Base-by-base conservation (phyloP, 2,113 vertebrate species). In the Brachirus orientalis region DNA sequence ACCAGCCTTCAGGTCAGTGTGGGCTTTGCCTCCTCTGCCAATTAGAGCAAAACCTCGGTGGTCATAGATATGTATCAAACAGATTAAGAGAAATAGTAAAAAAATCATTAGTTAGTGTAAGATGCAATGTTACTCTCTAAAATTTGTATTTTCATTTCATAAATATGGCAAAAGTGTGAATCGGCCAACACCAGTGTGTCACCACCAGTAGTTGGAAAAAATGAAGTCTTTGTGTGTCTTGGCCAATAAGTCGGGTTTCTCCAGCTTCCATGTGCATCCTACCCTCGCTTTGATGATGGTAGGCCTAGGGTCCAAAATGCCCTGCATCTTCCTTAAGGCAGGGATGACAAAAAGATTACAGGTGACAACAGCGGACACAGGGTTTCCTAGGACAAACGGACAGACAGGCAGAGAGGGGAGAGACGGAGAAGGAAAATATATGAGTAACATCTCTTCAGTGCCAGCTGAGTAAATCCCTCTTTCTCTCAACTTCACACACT, bases 231-330 rank as follows among this genome's bases (percentile, higher is more conserved):
- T 58, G 16, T 64, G 45, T 68, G 45, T 56, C 17, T 35, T 56
- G 20, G 13, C 62, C 70, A 71, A 20, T 41, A n/a, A 63, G 64
- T 68, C 59, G 44, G 54, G 56, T 45, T 20, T 12, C 57, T 56
- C 41, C 28, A 44, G 48, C 20, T 38, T 56, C 54, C 51, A 56
- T 66, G 44, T 58, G 52, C 58, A 33, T 72, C 91, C 75, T 95
- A 99, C 98, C 95, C 98, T 95, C 89, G 98, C 98, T 96, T 99
- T 99, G 93, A 99, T 99, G 90, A 99, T 99, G 80, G 98, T 99
- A 75, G 98, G 98, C 74, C 98, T 95, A 83, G 98, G 98, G 94
- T 99, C 98, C 93, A 99, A 89, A 90, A 99, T 99, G 80, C 98
- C 98, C 90, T 99, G 98, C 98, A 99, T 99, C 89, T 99, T 99